phyloP scores from a whole-genome alignment of 1,140 invertebrate species.

The Sitophilus oryzae region DNA sequence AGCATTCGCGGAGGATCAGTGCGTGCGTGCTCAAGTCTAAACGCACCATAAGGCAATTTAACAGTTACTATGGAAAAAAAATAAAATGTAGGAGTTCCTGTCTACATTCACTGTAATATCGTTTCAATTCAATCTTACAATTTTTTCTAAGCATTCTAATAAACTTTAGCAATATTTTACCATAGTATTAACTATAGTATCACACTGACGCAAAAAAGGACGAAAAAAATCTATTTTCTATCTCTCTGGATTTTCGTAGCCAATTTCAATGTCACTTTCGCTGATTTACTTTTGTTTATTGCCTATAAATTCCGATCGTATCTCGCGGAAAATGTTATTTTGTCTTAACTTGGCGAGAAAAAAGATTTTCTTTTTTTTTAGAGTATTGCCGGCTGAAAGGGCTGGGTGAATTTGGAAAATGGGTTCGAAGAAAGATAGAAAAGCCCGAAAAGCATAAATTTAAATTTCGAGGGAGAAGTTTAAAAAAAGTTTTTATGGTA shows the following conservation, averaged over 20 bases:
- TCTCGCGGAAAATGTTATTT: neutral
- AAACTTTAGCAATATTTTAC: neutral
- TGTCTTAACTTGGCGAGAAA: neutral
- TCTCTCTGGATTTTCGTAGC: neutral
- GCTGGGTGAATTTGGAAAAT: neutral
- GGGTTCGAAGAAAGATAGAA: too few species aligned
- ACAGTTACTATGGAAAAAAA: too few species aligned
- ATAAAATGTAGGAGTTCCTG: too few species aligned
- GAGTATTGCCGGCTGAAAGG: neutral
- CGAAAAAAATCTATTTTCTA: neutral
- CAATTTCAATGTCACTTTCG: conserved; percentile 2
- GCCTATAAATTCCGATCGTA: neutral
- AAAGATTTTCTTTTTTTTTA: neutral
- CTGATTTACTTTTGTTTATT: neutral
- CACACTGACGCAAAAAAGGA: neutral
- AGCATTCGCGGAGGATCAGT: too few species aligned
- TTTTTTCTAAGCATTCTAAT: too few species aligned
- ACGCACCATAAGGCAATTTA: too few species aligned
- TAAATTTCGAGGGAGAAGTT: conserved; percentile 2
- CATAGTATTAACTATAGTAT: conserved; percentile 20
- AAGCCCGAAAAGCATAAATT: too few species aligned
- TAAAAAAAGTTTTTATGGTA: too few species aligned
- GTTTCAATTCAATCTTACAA: too few species aligned
- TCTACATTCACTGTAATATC: too few species aligned
- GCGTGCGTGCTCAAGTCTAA: too few species aligned